A percentile compares a stretch with the other conserved stretches of the same genome.
Evolutionary conservation across 2,888 invertebrate genomes (phyloP).

Genomic region (Lycaena phlaeas): DNA sequence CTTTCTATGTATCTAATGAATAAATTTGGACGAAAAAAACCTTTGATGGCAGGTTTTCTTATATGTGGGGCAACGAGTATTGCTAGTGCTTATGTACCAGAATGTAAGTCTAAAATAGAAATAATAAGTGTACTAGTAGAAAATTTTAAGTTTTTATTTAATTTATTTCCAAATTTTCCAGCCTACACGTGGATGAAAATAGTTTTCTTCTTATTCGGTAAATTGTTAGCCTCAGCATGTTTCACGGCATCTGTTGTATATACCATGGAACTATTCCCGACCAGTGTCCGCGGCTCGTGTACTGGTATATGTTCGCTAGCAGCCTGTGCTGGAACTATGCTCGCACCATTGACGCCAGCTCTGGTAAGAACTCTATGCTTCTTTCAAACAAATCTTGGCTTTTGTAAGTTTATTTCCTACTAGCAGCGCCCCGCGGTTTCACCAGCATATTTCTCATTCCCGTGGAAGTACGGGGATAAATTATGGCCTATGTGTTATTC

Average conservation of each 20-base stretch:
- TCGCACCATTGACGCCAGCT: conserved; percentile 76
- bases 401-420: too few species aligned
- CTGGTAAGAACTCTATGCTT: conserved; percentile 32
- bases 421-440: too few species aligned
- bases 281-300: conserved; percentile 73
- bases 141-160: too few species aligned
- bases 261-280: conserved; percentile 77
- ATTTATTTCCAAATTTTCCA: too few species aligned
- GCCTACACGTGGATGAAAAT: conserved; percentile 39
- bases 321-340: conserved; percentile 73
- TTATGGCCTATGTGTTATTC: too few species aligned
- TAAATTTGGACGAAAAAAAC: conserved; percentile 43
- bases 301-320: conserved; percentile 74
- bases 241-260: conserved; percentile 75
- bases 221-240: conserved; percentile 74
- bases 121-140: too few species aligned
- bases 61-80: conserved; percentile 38
- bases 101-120: neutral
- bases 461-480: too few species aligned
- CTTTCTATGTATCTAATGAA: conserved; percentile 49
- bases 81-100: conserved; percentile 23
- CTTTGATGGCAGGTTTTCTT: conserved; percentile 40
- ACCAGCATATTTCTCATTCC: too few species aligned
- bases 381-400: too few species aligned
- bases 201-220: conserved; percentile 68